Evolutionary conservation across 1,140 invertebrate species (phyloP), one percentile per base, ranked within the genome.

Genomic region (Megalopta genalis): DNA sequence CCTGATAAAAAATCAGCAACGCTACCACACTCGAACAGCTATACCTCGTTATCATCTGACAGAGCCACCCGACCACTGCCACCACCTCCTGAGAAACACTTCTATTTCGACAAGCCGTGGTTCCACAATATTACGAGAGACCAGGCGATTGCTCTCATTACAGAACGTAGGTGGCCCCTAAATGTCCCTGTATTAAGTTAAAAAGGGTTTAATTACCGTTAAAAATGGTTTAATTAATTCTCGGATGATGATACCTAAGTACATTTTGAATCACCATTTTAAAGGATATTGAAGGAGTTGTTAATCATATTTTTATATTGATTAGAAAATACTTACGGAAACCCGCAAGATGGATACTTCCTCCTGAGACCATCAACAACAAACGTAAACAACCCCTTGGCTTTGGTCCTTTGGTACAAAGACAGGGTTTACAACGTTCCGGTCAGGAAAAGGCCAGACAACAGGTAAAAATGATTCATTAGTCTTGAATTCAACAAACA

Each of bases 351-450:
- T 62, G 92, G 92, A 60, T 91, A 89, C 68, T 93, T 93, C 79
- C 88, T 93, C 2, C 32, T 93, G 25, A 92, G 92, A 72, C 92
- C 92, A 23, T 93, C 92, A 3, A 89, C 80, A 0, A 88, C 90
- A 6, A 89, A 92, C 76, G 85, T 86, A 27, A 90, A 90, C 39
- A 92, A 90, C 83, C 92, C 92, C 14, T 74, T 93, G 60, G 86
- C 88, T 52, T 67, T 93, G 14, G 92, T 92, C 16, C 87, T 93
- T 65, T 93, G 92, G 92, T 92, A 82, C 68, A 92, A 86, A 60
- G 91, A 91, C 49, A 88, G 88, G 76, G 91, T 92, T 76, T 93
- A 90, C 52, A 93, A 93, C 83, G 88, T 93, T 79, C 89, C 90
- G 46, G 90, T 93, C 32, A 87, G 92, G n/a, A 91, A 88, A 75